These are phyloP conservation scores for Ceratotherium simum DNA, from an alignment of 2,113 vertebrate species.

Conservation along the genomic window DNA sequence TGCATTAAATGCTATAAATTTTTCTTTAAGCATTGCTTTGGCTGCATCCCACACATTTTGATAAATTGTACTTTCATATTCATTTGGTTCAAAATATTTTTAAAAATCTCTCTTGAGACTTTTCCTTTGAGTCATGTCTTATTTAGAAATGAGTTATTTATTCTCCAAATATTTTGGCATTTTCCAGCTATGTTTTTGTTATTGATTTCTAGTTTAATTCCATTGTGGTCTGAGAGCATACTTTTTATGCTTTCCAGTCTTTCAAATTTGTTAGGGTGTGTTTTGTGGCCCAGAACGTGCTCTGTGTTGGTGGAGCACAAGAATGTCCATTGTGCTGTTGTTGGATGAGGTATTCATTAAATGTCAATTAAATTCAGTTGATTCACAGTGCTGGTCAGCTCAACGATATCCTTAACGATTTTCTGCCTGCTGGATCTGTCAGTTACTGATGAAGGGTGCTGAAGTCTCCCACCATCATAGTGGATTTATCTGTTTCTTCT, in stretches of 20 bases:
- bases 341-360: not conserved
- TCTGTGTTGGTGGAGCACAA: not conserved
- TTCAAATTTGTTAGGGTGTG: too few species aligned
- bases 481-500: not conserved
- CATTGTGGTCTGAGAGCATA: too few species aligned
- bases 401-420: not conserved
- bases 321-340: not conserved
- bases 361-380: not conserved
- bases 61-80: not conserved
- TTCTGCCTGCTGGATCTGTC: not conserved
- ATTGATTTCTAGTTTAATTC: not conserved
- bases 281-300: not conserved
- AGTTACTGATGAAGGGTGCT: not conserved
- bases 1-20: too few species aligned
- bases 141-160: not conserved
- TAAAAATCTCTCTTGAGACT: not conserved
- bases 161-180: not conserved
- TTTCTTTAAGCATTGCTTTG: too few species aligned
- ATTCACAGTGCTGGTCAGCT: not conserved
- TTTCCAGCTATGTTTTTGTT: not conserved
- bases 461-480: not conserved
- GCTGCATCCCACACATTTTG: too few species aligned
- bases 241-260: too few species aligned
- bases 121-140: not conserved
- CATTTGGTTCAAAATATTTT: not conserved